Conservation (phyloP, 2,113 vertebrate species). For the Bucco capensis region DNA sequence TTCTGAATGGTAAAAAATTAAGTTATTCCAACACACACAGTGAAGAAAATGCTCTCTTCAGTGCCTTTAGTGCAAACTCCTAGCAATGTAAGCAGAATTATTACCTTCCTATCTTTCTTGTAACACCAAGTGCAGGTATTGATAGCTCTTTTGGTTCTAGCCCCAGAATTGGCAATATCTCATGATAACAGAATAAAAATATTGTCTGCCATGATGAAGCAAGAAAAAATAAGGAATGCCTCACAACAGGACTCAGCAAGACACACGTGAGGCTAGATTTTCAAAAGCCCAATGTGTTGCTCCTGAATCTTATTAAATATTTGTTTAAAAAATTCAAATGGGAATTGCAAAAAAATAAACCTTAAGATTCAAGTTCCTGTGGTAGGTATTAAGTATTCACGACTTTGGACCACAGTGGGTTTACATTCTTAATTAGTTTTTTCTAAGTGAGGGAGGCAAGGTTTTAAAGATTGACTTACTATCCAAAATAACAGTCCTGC, state of each 20-base stretch:
- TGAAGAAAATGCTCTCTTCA: neutral
- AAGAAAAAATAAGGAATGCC: neutral
- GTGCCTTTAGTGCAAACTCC: neutral
- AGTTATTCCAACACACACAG: neutral
- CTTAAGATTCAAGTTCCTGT: neutral
- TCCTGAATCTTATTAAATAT: neutral
- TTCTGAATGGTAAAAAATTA: neutral
- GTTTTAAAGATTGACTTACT: neutral
- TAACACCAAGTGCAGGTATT: neutral
- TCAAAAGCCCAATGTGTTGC: neutral
- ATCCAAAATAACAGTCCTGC: neutral
- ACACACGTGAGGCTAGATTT: fast-evolving
- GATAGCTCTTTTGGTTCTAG: neutral
- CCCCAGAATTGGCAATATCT: neutral
- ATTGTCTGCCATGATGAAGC: neutral
- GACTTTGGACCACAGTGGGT: neutral
- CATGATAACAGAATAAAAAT: neutral
- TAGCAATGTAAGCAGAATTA: neutral
- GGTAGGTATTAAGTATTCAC: neutral
- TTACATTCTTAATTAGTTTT: neutral
- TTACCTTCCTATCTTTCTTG: neutral
- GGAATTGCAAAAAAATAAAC: neutral
- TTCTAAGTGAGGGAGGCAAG: neutral
- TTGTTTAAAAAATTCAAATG: neutral
- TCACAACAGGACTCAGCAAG: neutral